These are phyloP conservation scores for Siderastrea radians DNA, from an alignment of 92 coral and sea anemone species.

Conservation along the genomic window DNA sequence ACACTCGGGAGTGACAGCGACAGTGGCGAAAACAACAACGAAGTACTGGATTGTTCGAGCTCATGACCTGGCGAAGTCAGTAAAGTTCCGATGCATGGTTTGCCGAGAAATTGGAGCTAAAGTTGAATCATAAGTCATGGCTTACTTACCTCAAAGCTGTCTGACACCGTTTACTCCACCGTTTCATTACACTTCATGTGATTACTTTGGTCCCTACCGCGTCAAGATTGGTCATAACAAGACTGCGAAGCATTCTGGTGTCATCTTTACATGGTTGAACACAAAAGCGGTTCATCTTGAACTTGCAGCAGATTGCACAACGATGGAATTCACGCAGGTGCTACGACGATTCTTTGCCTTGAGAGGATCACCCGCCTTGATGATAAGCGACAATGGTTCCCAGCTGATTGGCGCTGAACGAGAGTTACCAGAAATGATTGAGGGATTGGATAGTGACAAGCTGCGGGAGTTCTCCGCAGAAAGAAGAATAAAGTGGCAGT, in stretches of 20 bases:
- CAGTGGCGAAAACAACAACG: slow-evolving; percentile 59
- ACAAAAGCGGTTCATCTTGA: slow-evolving; percentile 70
- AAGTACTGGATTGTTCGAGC: slow-evolving; percentile 61
- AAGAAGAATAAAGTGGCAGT: slow-evolving; percentile 58
- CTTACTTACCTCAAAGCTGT: slow-evolving; percentile 41
- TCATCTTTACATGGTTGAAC: slow-evolving; percentile 48
- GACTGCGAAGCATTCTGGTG: slow-evolving; percentile 28
- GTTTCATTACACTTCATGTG: slow-evolving; percentile 48
- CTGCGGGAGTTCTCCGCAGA: slow-evolving; percentile 58
- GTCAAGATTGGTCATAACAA: slow-evolving; percentile 47
- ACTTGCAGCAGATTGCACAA: slow-evolving; percentile 54
- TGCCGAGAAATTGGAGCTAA: slow-evolving; percentile 49
- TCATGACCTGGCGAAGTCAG: slow-evolving; percentile 52
- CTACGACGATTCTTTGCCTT: slow-evolving; percentile 56
- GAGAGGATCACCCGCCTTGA: slow-evolving; percentile 53
- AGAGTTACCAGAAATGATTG: slow-evolving; percentile 50
- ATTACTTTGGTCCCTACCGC: slow-evolving; percentile 51
- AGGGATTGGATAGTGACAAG: slow-evolving; percentile 36
- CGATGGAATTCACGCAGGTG: slow-evolving; percentile 61
- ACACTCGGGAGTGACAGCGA: slow-evolving; percentile 56
- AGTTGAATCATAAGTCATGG: slow-evolving; percentile 54
- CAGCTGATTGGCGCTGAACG: slow-evolving; percentile 70
- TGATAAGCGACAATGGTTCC: slow-evolving; percentile 66
- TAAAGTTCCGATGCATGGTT: slow-evolving; percentile 36
- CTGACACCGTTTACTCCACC: slow-evolving; percentile 56